Percentiles rank a stretch among this genome's conserved stretches.
phyloP scores from a whole-genome alignment of 2,888 invertebrate genomes.

The Heteromurus nitidus region DNA sequence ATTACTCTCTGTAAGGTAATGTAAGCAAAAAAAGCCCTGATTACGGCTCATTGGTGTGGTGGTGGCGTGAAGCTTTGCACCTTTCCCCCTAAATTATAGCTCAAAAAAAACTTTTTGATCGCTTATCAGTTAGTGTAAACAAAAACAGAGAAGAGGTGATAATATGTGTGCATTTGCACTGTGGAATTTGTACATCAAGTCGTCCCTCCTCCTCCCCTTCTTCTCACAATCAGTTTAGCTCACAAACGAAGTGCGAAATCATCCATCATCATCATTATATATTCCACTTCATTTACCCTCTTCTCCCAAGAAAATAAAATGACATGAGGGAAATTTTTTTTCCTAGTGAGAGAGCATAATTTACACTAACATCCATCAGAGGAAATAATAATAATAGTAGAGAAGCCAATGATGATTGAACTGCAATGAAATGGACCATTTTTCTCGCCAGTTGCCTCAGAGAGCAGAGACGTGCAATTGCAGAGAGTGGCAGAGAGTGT shows the following conservation, averaged over 20 bases:
- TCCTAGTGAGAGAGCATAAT: constrained; percentile 56
- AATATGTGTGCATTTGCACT: no score
- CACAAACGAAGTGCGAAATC: constrained; percentile 60
- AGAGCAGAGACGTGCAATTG: constrained; percentile 26
- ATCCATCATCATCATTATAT: constrained; percentile 59
- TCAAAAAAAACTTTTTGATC: constrained; percentile 19
- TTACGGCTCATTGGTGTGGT: constrained; percentile 29
- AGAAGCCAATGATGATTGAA: constrained; percentile 43
- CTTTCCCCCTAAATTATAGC: constrained; percentile 49
- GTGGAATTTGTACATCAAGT: no score
- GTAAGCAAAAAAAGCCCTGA: constrained; percentile 40
- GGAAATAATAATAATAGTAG: constrained; percentile 48
- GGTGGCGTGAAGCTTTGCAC: constrained; percentile 54
- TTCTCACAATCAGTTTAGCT: no score
- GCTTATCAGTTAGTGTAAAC: constrained; percentile 52
- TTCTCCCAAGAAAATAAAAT: constrained; percentile 55
- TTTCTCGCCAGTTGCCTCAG: constrained; percentile 3
- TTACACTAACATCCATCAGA: constrained; percentile 54
- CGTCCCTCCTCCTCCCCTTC: no score
- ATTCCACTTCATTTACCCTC: constrained; percentile 64
- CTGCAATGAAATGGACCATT: constrained; percentile 39
- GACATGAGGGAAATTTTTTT: constrained; percentile 50
- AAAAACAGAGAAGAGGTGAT: no score
- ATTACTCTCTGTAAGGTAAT: constrained; percentile 25
- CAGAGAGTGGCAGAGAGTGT: constrained; percentile 44